Percentiles rank a stretch among this genome's conserved stretches.
Evolutionary conservation across 2,888 invertebrate genomes (phyloP).

Genomic region (Drosophila prolongata): DNA sequence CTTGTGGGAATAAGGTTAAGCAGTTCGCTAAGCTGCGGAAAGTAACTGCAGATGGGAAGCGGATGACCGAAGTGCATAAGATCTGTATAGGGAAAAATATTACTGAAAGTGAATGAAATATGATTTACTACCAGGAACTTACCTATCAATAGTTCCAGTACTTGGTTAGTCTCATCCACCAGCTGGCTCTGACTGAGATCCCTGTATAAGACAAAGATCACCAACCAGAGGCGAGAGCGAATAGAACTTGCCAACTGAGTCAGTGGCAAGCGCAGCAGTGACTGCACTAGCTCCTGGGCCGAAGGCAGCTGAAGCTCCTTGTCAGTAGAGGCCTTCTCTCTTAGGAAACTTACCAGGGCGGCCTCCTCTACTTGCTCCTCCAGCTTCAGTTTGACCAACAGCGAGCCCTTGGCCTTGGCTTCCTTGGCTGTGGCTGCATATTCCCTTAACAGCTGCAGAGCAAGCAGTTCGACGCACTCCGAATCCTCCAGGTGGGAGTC

Average conservation of each 20-base stretch:
- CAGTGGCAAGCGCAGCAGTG: constrained; percentile 72
- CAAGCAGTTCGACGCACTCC: constrained; percentile 74
- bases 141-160: constrained; percentile 60
- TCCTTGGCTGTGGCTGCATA: constrained; percentile 44
- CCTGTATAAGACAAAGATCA: constrained; percentile 73
- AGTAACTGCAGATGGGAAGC: constrained; percentile 73
- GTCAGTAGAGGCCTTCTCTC: constrained; percentile 28
- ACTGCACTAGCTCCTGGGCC: constrained; percentile 53
- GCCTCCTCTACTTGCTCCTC: constrained; percentile 32
- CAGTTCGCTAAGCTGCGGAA: constrained; percentile 63
- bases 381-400: constrained; percentile 43
- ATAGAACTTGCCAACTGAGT: constrained; percentile 62
- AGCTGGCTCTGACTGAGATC: constrained; percentile 64
- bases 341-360: constrained; percentile 3
- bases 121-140: background rate
- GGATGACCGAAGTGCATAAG: constrained; percentile 81
- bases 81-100: constrained; percentile 56
- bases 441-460: constrained; percentile 63
- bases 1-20: constrained; percentile 66
- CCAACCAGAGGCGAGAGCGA: constrained; percentile 74
- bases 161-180: constrained; percentile 47
- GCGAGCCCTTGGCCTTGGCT: constrained; percentile 30
- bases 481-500: constrained; percentile 51
- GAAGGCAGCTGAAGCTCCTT: constrained; percentile 19
- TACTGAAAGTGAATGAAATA: background rate